Percentiles rank a stretch among this genome's conserved stretches.
Evolutionary conservation across 1,140 invertebrate species (phyloP).

Genomic region (Drosophila littoralis): DNA sequence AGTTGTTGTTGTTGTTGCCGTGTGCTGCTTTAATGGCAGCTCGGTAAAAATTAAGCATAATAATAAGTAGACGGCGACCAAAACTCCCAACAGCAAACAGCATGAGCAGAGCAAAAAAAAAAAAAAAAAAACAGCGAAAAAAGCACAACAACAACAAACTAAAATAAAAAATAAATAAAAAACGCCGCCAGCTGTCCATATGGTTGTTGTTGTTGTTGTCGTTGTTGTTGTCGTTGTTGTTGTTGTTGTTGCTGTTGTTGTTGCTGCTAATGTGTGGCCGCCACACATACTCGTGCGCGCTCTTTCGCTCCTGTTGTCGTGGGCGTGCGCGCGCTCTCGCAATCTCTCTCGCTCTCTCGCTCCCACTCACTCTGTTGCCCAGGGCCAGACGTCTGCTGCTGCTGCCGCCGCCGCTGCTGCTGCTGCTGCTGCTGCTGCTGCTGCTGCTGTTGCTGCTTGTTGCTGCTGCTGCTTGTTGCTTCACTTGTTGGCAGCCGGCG

Average conservation of each 20-base stretch:
- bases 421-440: neutral
- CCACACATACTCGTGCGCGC: slow-evolving; percentile 41
- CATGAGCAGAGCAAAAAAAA: slow-evolving; percentile 5
- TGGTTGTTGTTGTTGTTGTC: slow-evolving; percentile 55
- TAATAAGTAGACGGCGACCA: slow-evolving; percentile 70
- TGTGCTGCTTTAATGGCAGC: slow-evolving; percentile 32
- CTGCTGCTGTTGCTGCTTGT: slow-evolving; percentile 8
- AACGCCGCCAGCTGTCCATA: slow-evolving; percentile 66
- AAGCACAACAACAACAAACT: slow-evolving; percentile 13
- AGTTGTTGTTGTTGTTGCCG: slow-evolving; percentile 28
- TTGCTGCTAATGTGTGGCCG: slow-evolving; percentile 41
- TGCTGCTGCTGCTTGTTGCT: slow-evolving; percentile 66
- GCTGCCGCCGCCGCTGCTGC: slow-evolving; percentile 9
- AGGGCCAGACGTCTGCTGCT: slow-evolving; percentile 39
- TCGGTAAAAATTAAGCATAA: slow-evolving; percentile 74
- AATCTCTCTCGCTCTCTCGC: slow-evolving; percentile 23
- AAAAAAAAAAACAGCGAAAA: slow-evolving; percentile 8
- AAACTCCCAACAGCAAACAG: slow-evolving; percentile 56
- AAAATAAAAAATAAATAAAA: slow-evolving; percentile 26
- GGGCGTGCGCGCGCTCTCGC: slow-evolving; percentile 13
- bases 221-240: slow-evolving; percentile 52
- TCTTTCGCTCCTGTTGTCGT: slow-evolving; percentile 26
- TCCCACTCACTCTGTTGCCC: slow-evolving; percentile 27
- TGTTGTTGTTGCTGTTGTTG: slow-evolving; percentile 46
- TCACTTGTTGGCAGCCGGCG: slow-evolving; percentile 72